Base-by-base conservation (phyloP, 2,888 invertebrate species). In the Epistrophe grossulariae region DNA sequence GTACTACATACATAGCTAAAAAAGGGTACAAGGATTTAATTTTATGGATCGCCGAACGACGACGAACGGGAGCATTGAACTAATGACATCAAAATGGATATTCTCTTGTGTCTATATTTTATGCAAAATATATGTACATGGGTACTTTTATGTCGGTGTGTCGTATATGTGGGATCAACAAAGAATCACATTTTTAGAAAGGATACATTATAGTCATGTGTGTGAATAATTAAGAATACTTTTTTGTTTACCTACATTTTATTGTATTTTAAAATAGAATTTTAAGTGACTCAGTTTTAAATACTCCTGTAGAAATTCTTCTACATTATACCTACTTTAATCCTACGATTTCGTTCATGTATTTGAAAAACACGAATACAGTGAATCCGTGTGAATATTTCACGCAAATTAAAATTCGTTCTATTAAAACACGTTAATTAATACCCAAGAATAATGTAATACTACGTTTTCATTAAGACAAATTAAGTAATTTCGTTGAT, bases 21-120 rank as follows among this genome's bases (percentile, higher is more conserved):
- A n/a, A 68, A 79, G 71, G 66, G 52, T 52, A 62, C 79, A 79
- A 79, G 83, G 87, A 83, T 87, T 87, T 83, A 60, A 83, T 87
- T 79, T 83, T 79, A 87, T 71, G 87, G 79, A 83, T 87, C 87
- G 83, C 60, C 83, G 71, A 76, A 79, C 79, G 76, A 79, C 60
- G 87, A 78, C 79, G 79, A 79, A 79, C 72, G 83, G 87, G 87
- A 68, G 87, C 87, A 83, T 79, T 87, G 87, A 83, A 87, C 87
- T 87, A 87, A 87, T 83, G 83, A 60, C 83, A 87, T 79, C 71
- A 79, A 83, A 74, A 60, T 76, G 71, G 71, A 74, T 72, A 73
- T 79, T 64, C 19, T 15, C 28, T 64, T 40, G 31, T 59, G 48
- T 59, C 66, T 71, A 48, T 35, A 64, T 66, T 52, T 50, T 59